phyloP scores from a whole-genome alignment of 2,113 vertebrate genomes.

The Cichladusa arquata region DNA sequence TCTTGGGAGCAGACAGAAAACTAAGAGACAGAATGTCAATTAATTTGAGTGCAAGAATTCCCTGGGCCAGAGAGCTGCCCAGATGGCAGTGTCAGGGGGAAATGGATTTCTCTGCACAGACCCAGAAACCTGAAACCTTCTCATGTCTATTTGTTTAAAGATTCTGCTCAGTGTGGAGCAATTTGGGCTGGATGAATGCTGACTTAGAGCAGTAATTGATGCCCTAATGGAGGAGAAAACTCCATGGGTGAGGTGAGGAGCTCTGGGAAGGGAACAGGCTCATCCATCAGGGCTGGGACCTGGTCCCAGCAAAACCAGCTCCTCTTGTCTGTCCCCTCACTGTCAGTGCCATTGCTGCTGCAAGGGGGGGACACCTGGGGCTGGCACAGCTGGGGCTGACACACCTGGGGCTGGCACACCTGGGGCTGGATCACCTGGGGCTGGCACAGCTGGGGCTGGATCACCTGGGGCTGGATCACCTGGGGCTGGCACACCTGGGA shows the following conservation, averaged over 20 bases:
- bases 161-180: background rate
- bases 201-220: background rate
- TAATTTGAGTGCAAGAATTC: background rate
- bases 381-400: no score
- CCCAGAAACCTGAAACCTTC: background rate
- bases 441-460: no score
- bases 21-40: conserved; percentile 6
- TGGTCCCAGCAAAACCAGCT: background rate
- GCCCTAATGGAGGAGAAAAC: background rate
- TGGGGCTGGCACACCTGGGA: no score
- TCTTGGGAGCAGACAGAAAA: background rate
- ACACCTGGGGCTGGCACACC: no score
- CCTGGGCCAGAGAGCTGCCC: background rate
- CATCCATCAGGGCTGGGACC: background rate
- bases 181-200: background rate
- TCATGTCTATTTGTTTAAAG: background rate
- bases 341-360: accelerated
- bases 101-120: background rate
- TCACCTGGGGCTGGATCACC: no score
- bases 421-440: no score
- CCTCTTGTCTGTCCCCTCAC: accelerated
- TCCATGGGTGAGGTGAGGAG: accelerated
- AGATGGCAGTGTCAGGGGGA: background rate
- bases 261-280: background rate
- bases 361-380: background rate